Percentiles rank a stretch among this genome's conserved stretches.
Conservation (phyloP, 2,113 vertebrate genomes). For the Taxidea taxus region DNA sequence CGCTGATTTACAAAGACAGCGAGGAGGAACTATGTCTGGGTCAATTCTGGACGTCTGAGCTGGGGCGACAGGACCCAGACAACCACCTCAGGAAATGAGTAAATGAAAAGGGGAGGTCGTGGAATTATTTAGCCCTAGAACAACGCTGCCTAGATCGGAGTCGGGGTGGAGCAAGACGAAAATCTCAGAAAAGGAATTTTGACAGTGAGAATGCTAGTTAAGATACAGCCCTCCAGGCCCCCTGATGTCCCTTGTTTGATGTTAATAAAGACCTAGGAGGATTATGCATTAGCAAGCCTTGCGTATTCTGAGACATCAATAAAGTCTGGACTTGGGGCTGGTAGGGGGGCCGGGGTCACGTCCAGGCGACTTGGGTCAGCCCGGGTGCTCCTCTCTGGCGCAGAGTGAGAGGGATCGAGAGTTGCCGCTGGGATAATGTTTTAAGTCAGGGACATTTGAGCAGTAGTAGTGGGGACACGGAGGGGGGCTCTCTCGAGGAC, state of each 20-base stretch:
- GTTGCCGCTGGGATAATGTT: neutral
- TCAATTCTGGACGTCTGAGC: slow-evolving; percentile 58
- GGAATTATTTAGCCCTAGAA: slow-evolving; percentile 44
- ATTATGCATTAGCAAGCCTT: slow-evolving; percentile 49
- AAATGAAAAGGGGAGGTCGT: slow-evolving; percentile 51
- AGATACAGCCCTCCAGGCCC: slow-evolving; percentile 33
- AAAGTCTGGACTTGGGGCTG: slow-evolving; percentile 49
- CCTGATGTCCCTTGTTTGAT: slow-evolving; percentile 61
- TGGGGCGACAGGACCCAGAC: slow-evolving; percentile 55
- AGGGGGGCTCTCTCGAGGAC: slow-evolving; percentile 11
- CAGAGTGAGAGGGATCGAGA: neutral
- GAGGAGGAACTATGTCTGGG: slow-evolving; percentile 54
- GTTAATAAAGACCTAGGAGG: slow-evolving; percentile 40
- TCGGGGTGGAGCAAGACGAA: neutral
- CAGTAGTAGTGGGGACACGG: neutral
- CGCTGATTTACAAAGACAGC: slow-evolving; percentile 46
- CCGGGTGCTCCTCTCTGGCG: neutral
- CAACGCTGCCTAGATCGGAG: neutral
- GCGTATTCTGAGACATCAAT: slow-evolving; percentile 47
- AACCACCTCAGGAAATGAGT: slow-evolving; percentile 66
- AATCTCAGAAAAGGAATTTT: slow-evolving; percentile 49
- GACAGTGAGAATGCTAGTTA: slow-evolving; percentile 51
- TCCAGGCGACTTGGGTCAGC: slow-evolving; percentile 48
- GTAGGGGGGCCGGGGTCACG: slow-evolving; percentile 37
- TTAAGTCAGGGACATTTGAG: slow-evolving; percentile 38